Conservation (phyloP, 2,888 invertebrate genomes). For the Drosophila pseudotakahashii region DNA sequence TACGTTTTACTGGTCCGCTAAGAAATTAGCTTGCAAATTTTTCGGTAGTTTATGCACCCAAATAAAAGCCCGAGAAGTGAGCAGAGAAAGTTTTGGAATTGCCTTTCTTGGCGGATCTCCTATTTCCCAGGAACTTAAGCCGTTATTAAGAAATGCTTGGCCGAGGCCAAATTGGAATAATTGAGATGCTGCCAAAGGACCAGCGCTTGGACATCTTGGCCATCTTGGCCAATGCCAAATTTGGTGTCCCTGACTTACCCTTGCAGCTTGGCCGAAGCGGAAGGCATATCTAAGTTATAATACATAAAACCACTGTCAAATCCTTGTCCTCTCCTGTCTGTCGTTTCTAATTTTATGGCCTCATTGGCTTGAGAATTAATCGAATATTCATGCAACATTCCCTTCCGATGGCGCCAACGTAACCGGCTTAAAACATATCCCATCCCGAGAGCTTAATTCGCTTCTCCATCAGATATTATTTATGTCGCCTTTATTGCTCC, state of each 20-base stretch:
- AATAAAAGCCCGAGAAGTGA: constrained; percentile 29
- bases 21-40: constrained; percentile 63
- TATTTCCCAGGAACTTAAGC: constrained; percentile 37
- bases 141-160: constrained; percentile 48
- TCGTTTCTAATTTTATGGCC: constrained; percentile 11
- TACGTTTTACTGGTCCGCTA: constrained; percentile 1
- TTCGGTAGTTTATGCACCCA: constrained; percentile 40
- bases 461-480: constrained; percentile 35
- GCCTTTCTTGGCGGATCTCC: constrained; percentile 36
- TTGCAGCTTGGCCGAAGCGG: constrained; percentile 10
- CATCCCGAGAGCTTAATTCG: constrained; percentile 24
- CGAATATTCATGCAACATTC: constrained; percentile 23
- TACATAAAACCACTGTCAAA: constrained; percentile 27
- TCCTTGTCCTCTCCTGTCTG: background rate
- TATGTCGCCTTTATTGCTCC: constrained; percentile 36
- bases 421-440: constrained; percentile 10
- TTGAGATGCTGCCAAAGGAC: constrained; percentile 45
- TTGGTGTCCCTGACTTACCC: constrained; percentile 6
- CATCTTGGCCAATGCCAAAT: constrained; percentile 26
- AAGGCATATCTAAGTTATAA: constrained; percentile 15
- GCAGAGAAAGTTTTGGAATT: constrained; percentile 36
- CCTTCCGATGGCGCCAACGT: constrained; percentile 12
- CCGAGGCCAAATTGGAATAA: constrained; percentile 43
- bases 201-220: constrained; percentile 10
- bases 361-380: constrained; percentile 21